Base-by-base conservation (phyloP, 30 jellyfish, hydroid and myxozoan genomes). In the Catostylus mosaicus region DNA sequence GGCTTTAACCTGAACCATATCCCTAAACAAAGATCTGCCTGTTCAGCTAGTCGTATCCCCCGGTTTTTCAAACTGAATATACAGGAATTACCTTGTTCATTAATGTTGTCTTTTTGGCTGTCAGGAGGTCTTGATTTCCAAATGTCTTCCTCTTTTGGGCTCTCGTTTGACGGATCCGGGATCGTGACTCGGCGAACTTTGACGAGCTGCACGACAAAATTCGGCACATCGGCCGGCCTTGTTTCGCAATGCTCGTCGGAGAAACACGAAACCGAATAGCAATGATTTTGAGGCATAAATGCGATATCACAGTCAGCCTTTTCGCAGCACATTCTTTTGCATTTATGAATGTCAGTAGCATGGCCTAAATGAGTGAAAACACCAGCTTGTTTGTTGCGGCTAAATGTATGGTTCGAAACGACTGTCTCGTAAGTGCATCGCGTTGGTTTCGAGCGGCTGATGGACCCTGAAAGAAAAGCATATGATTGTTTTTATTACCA, bases 231-330 rank as follows among this genome's bases (percentile, higher is more conserved):
- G 16, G 99, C 99, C 22, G 97, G 97, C 75, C 97, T 88, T 19
- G 99, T 93, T 62, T 93, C 96, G 85, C 99, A 93, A 57, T 93
- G 99, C 47, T 93, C 96, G 67, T 93, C 99, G 50, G 97, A 81
- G 61, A 67, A 93, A 54, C 99, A 93, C 30, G 99, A 93, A 33
- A 93, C 99, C 31, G 97, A 97, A 80, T 93, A 93, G 64, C 99
- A 93, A 64, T 93, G 99, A 67, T 93, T 93, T 51, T 93, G 96
- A 22, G 99, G 99, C 99, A 93, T 93, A 64, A 93, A 93, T 9
- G 99, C 99, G 1, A 93, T 89, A 72, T 93, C 99, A 61, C 99
- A 93, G 85, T 93, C 99, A 1, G 96, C 75, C 66, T 73, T 76
- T 67, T 93, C 92, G 76, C 99, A 93, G 62, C 99, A 93, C 89